A percentile compares a stretch with the other conserved stretches of the same genome.
phyloP scores from a whole-genome alignment of 2,113 vertebrate species.

The Herpailurus yagouaroundi region DNA sequence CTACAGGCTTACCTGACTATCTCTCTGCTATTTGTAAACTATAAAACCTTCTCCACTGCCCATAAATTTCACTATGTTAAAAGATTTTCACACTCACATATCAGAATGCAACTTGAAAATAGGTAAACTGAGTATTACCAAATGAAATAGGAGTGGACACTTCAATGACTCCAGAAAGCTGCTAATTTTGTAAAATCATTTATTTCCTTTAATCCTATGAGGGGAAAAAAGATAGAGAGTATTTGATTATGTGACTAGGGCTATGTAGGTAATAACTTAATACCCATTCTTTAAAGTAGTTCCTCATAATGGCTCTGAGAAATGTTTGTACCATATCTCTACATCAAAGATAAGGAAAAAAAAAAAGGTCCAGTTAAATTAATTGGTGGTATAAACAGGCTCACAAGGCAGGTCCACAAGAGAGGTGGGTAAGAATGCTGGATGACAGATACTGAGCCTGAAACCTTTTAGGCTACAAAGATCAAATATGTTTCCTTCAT shows the following conservation, averaged over 20 bases:
- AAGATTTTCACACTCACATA: background rate
- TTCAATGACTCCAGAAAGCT: background rate
- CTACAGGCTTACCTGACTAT: background rate
- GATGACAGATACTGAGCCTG: background rate
- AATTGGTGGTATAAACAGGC: background rate
- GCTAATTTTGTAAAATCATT: background rate
- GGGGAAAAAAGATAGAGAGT: background rate
- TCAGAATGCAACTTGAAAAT: background rate
- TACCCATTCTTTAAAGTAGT: background rate
- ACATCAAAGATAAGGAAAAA: background rate
- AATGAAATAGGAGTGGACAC: background rate
- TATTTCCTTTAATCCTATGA: background rate
- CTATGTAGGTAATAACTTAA: background rate
- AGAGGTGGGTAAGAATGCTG: background rate
- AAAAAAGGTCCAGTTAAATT: background rate
- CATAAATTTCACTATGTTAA: background rate
- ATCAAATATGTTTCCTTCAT: conserved; percentile 38
- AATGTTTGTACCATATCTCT: background rate
- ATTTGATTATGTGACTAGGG: background rate
- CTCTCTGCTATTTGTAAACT: background rate
- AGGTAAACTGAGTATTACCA: background rate
- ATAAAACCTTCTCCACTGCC: background rate
- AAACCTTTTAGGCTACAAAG: background rate
- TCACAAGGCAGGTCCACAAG: background rate
- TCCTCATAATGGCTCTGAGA: background rate